Conservation (phyloP, 2,888 invertebrate species). For the Plemyria rubiginata region DNA sequence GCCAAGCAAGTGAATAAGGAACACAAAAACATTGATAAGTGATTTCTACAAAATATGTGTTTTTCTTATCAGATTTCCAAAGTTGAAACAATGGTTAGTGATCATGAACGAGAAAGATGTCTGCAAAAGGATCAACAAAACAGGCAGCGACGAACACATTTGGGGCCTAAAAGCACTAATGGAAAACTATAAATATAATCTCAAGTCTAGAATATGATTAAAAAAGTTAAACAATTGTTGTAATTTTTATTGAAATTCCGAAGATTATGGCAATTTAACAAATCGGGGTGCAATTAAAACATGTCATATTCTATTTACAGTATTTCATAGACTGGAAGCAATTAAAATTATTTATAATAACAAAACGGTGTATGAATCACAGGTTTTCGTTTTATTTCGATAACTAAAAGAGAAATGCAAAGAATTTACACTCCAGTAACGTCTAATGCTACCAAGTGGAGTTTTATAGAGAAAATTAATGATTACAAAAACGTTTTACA, state of each 20-base stretch:
- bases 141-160: slow-evolving; percentile 59
- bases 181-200: slow-evolving; percentile 55
- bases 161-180: slow-evolving; percentile 59
- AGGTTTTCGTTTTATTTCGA: slow-evolving; percentile 79
- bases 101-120: slow-evolving; percentile 65
- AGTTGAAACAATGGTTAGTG: slow-evolving; percentile 61
- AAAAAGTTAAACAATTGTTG: slow-evolving; percentile 38
- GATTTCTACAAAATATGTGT: not conserved
- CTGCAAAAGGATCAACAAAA: slow-evolving; percentile 62
- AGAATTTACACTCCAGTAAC: slow-evolving; percentile 81
- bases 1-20: no score
- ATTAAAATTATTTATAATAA: slow-evolving; percentile 55
- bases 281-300: slow-evolving; percentile 25
- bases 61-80: slow-evolving; percentile 63
- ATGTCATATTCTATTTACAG: slow-evolving; percentile 26
- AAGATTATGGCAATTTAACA: slow-evolving; percentile 40
- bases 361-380: slow-evolving; percentile 78
- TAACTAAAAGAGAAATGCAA: slow-evolving; percentile 83
- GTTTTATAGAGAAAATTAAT: slow-evolving; percentile 77
- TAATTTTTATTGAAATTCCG: slow-evolving; percentile 44
- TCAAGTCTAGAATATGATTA: slow-evolving; percentile 37
- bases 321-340: slow-evolving; percentile 27
- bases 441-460: slow-evolving; percentile 79
- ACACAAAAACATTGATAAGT: no score
- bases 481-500: slow-evolving; percentile 82